Percentiles rank a stretch among this genome's conserved stretches.
Evolutionary conservation across 2,797 vertebrate species (phyloP).

Genomic region (Spatula clypeata): DNA sequence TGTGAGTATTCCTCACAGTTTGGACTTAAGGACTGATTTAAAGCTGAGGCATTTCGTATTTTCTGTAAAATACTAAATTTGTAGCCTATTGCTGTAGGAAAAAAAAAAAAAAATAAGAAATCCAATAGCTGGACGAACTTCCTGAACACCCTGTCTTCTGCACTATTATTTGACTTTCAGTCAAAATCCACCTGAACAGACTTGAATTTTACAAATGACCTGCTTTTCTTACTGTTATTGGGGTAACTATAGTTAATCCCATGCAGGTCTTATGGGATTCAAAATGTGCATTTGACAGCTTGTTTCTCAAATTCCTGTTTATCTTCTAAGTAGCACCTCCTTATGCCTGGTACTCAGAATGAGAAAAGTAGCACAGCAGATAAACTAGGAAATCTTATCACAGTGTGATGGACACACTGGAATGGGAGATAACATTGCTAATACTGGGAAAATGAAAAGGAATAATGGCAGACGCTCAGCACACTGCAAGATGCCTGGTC

Average conservation of each 20-base stretch:
- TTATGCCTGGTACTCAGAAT: not conserved
- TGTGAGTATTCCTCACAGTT: not conserved
- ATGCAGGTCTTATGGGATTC: not conserved
- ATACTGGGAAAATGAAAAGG: not conserved
- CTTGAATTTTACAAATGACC: not conserved
- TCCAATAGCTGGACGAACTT: not conserved
- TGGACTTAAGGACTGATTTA: not conserved
- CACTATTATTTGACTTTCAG: not conserved
- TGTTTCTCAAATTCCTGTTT: not conserved
- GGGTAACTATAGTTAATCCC: not conserved
- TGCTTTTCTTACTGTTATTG: not conserved
- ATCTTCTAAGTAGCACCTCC: not conserved
- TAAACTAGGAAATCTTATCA: not conserved
- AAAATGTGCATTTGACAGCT: not conserved
- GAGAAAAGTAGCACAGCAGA: not conserved
- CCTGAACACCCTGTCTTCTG: not conserved
- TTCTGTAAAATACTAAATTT: not conserved
- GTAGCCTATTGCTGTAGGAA: not conserved
- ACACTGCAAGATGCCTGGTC: not conserved
- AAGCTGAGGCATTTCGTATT: not conserved
- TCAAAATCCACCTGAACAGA: not conserved
- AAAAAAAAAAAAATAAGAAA: too few species aligned
- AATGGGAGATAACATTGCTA: not conserved
- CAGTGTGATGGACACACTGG: not conserved
- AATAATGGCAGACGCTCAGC: not conserved